A percentile compares a stretch with the other conserved stretches of the same genome.
These are phyloP conservation scores for Potamilus streckersoni DNA, from an alignment of 1,140 invertebrate genomes.

Conservation along the genomic window DNA sequence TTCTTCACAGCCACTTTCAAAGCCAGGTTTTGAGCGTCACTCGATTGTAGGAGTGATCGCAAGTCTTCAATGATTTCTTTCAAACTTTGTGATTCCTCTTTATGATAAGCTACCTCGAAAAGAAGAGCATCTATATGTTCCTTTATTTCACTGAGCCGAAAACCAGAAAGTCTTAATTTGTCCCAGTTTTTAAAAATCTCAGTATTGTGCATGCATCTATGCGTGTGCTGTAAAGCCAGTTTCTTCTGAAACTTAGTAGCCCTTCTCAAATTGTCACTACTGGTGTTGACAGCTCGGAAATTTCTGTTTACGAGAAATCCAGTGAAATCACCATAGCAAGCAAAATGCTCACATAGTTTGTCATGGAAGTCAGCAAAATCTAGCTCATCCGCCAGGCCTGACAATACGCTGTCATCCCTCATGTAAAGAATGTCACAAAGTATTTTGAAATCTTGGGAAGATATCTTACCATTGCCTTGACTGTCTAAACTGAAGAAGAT, in stretches of 20 bases:
- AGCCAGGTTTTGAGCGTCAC: slow-evolving; percentile 27
- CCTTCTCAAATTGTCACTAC: slow-evolving; percentile 10
- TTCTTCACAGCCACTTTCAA: slow-evolving; percentile 27
- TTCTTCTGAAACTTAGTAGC: slow-evolving; percentile 22
- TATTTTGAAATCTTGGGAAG: slow-evolving; percentile 14
- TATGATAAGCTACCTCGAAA: slow-evolving; percentile 28
- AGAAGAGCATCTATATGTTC: slow-evolving; percentile 29
- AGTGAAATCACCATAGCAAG: slow-evolving; percentile 29
- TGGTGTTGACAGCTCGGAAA: slow-evolving; percentile 22
- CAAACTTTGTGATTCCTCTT: slow-evolving; percentile 29
- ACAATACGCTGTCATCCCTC: slow-evolving; percentile 1
- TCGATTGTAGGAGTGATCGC: slow-evolving; percentile 17
- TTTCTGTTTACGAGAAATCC: slow-evolving; percentile 29
- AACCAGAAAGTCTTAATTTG: slow-evolving; percentile 27
- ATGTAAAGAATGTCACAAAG: slow-evolving; percentile 29
- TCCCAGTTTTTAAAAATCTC: slow-evolving; percentile 33
- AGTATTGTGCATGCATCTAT: slow-evolving; percentile 26
- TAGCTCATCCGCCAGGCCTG: slow-evolving; percentile 5
- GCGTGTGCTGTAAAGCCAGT: slow-evolving; percentile 15
- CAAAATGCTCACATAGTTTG: slow-evolving; percentile 29
- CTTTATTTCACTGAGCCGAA: slow-evolving; percentile 28
- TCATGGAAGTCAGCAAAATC: slow-evolving; percentile 27
- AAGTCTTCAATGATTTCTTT: slow-evolving; percentile 34
- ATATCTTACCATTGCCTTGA: slow-evolving; percentile 26
- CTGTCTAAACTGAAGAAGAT: slow-evolving; percentile 30